Base-by-base conservation (phyloP, 1,140 invertebrate species). In the Penaeus indicus region DNA sequence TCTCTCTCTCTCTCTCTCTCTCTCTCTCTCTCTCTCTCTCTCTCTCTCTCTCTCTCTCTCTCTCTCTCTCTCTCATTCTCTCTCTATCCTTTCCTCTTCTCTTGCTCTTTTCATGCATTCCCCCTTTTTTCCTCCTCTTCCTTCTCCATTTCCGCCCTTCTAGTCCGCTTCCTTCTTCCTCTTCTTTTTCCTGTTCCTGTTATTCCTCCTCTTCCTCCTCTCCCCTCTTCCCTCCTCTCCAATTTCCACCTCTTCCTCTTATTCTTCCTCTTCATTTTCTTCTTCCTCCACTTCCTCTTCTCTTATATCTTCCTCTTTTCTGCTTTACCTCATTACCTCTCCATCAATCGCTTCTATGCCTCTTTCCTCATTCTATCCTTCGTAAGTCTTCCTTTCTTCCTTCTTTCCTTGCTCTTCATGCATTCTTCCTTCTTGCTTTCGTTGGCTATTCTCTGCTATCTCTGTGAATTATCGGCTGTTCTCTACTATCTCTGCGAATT, bases 1-100 rank as follows among this genome's bases (percentile, higher is more conserved):
- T 63, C 61, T 64, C 81, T 64, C 81, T 64, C 61, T 64, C 81
- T 83, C 81, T 27, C 25, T 64, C n/a, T 63, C 81, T 22, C 32
- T 10, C 67, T 18, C 25, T 69, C 7, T 69, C 10, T 63, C 27
- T 11, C 21, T 38, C 18, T 64, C n/a, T 38, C 7, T 22, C 82
- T 67, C 61, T 64, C 62, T 32, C 62, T 67, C 32, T n/a, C 16
- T 67, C 60, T 83, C 81, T 18, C 7, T 18, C 47, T 32, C 54
- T 21, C 61, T 22, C 54, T 18, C 19, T 61, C 21, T 62, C n/a
- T 27, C 21, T 25, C 69, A n/a, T 19, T 62, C 47, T 19, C 64
- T n/a, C 60, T 42, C 38, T 25, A n/a, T n/a, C 38, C n/a, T 25
- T n/a, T 38, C 69, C 69, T 72, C 25, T 13, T 25, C 69, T 32